A percentile compares a stretch with the other conserved stretches of the same genome.
These are phyloP conservation scores for Graptemys geographica DNA, from an alignment of 2,797 vertebrate genomes.

Conservation along the genomic window DNA sequence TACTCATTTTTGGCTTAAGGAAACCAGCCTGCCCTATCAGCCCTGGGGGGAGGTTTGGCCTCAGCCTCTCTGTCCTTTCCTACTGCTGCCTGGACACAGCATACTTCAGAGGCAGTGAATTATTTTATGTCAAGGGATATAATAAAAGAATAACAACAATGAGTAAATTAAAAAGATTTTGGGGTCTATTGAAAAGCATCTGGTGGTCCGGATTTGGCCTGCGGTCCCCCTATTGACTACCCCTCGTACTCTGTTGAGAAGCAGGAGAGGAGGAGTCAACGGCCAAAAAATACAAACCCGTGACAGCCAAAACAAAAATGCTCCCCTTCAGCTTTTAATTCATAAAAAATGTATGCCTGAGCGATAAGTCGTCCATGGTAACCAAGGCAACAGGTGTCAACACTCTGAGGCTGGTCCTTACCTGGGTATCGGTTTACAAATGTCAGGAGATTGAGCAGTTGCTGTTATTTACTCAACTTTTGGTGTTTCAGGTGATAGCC, in stretches of 20 bases:
- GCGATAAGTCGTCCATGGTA: constrained; percentile 79
- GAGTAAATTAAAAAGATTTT: too few species aligned
- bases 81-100: constrained; percentile 55
- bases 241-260: constrained; percentile 65
- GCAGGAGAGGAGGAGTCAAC: constrained; percentile 31
- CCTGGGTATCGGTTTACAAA: constrained; percentile 85
- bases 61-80: constrained; percentile 63
- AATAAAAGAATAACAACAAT: too few species aligned
- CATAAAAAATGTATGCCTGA: constrained; percentile 84
- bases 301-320: constrained; percentile 28
- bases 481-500: constrained; percentile 84
- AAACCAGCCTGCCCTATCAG: fast-evolving
- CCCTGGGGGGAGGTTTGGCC: neutral
- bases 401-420: constrained; percentile 78
- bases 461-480: constrained; percentile 90
- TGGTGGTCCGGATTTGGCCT: too few species aligned
- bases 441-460: constrained; percentile 81
- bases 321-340: constrained; percentile 74
- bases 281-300: constrained; percentile 66
- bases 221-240: too few species aligned
- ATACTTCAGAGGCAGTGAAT: neutral
- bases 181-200: too few species aligned
- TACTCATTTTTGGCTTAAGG: neutral
- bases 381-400: constrained; percentile 88
- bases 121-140: too few species aligned